These are phyloP conservation scores for Emydoidea blandingii DNA, from an alignment of 2,797 vertebrate genomes.

Conservation along the genomic window DNA sequence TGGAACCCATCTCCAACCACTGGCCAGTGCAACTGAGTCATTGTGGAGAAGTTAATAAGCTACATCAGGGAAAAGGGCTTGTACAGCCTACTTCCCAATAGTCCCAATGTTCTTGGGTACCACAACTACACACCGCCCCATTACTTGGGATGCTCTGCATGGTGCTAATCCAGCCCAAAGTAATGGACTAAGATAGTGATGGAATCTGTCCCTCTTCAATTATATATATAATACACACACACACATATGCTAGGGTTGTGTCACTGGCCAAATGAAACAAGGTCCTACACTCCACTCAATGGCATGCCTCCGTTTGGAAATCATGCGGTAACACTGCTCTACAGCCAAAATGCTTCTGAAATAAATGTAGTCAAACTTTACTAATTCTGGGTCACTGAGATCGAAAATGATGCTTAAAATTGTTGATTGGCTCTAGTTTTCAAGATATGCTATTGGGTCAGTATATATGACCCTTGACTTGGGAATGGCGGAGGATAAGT, in stretches of 20 bases:
- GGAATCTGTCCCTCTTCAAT: background rate
- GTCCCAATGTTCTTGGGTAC: background rate
- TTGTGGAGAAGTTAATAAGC: background rate
- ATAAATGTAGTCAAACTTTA: no score
- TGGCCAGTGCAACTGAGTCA: background rate
- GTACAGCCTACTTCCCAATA: background rate
- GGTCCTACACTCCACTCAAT: background rate
- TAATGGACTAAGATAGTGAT: background rate
- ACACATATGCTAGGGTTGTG: background rate
- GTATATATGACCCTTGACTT: no score
- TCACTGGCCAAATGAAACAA: background rate
- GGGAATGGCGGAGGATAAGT: no score
- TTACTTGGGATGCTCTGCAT: background rate
- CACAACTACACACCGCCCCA: background rate
- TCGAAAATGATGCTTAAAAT: no score
- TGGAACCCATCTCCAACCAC: background rate
- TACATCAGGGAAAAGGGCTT: background rate
- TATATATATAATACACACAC: background rate
- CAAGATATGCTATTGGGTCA: no score
- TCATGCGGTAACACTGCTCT: background rate
- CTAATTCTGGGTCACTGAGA: no score
- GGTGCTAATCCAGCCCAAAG: background rate
- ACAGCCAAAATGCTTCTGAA: no score
- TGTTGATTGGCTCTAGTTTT: no score
- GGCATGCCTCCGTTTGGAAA: accelerated